phyloP scores from a whole-genome alignment of 2,113 vertebrate genomes.

The Capreolus pygargus region DNA sequence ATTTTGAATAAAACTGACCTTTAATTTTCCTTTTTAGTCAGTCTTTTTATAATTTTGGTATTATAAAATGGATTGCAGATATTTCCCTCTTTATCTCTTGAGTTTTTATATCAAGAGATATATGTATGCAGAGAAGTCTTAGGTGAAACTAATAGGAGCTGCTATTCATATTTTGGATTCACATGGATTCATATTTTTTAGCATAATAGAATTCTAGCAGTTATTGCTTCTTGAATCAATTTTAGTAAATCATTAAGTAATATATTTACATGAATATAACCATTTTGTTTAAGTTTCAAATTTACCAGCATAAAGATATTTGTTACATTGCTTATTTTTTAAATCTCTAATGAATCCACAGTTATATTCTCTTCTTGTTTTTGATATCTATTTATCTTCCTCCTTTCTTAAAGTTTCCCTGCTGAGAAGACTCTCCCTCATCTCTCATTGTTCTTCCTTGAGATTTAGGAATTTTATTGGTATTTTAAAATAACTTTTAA shows the following conservation, averaged over 20 bases:
- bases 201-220: background rate
- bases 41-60: slow-evolving; percentile 16
- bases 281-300: background rate
- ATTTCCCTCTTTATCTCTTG: background rate
- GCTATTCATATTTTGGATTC: background rate
- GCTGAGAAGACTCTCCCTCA: background rate
- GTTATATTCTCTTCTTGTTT: background rate
- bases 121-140: background rate
- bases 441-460: background rate
- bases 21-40: background rate
- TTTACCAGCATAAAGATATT: background rate
- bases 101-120: background rate
- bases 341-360: background rate
- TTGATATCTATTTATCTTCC: background rate
- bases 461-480: background rate
- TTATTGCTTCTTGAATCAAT: background rate
- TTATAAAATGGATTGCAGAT: background rate
- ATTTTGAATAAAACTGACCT: background rate
- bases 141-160: background rate
- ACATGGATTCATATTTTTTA: background rate
- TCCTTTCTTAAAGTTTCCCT: background rate
- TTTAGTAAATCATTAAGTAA: background rate
- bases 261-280: background rate
- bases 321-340: background rate
- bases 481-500: background rate